These are phyloP conservation scores for Lanius ludovicianus DNA, from an alignment of 2,113 vertebrate genomes.

Conservation along the genomic window DNA sequence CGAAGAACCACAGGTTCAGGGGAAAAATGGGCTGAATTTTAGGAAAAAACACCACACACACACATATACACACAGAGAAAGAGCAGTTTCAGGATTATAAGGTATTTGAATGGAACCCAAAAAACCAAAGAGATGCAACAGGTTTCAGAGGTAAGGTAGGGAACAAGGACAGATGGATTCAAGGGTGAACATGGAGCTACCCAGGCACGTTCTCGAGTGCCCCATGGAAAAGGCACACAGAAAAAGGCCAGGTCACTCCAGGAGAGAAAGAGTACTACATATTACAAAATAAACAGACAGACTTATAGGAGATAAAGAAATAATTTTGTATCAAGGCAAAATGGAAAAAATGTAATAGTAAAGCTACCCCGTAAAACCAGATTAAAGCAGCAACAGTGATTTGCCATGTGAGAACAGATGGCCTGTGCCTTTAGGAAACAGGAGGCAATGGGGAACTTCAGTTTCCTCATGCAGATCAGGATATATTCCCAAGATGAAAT, in stretches of 20 bases:
- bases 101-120: background rate
- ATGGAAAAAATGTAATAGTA: background rate
- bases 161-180: background rate
- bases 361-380: background rate
- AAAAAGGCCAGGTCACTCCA: background rate
- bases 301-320: background rate
- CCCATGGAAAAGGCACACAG: background rate
- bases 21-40: background rate
- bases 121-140: background rate
- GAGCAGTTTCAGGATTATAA: background rate
- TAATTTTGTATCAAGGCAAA: background rate
- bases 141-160: background rate
- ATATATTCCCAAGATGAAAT: background rate
- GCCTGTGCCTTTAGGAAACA: background rate
- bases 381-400: background rate
- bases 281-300: background rate
- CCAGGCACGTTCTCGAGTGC: background rate
- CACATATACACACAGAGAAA: background rate
- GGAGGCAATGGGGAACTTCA: background rate
- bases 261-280: background rate
- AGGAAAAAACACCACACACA: background rate
- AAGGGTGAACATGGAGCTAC: background rate
- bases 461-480: background rate
- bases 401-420: background rate
- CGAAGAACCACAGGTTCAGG: rapidly evolving